These are phyloP conservation scores for Tipula vernalis DNA, from an alignment of 2,888 invertebrate species.

Conservation along the genomic window DNA sequence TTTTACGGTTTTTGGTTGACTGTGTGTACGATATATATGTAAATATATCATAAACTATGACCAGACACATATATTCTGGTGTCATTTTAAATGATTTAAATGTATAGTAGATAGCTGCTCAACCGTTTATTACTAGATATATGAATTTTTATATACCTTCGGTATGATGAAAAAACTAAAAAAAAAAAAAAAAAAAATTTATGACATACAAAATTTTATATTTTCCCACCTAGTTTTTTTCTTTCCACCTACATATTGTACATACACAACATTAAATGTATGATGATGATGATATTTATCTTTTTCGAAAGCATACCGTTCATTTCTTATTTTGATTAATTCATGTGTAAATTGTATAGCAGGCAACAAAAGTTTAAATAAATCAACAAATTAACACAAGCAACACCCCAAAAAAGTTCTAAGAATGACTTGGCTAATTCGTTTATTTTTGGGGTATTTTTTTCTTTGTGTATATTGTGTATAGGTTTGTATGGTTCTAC, in stretches of 20 bases:
- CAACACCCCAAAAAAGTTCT: background rate
- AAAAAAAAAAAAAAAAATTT: background rate
- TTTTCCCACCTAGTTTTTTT: background rate
- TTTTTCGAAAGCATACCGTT: background rate
- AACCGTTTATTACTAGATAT: background rate
- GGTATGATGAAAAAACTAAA: background rate
- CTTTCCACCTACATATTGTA: background rate
- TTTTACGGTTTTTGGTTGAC: background rate
- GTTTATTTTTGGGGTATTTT: background rate
- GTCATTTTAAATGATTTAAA: conserved; percentile 4
- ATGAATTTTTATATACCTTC: background rate
- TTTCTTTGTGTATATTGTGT: background rate
- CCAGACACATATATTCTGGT: background rate
- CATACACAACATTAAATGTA: background rate
- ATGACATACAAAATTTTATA: background rate
- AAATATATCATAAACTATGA: background rate
- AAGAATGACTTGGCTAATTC: background rate
- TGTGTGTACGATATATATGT: background rate
- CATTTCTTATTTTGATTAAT: background rate
- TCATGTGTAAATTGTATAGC: background rate
- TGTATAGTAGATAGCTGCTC: background rate
- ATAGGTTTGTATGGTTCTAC: background rate
- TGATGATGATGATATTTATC: background rate
- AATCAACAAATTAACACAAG: background rate
- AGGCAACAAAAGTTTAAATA: background rate